These are phyloP conservation scores for Dasyornis broadbenti DNA, from an alignment of 2,113 vertebrate genomes.

Conservation along the genomic window DNA sequence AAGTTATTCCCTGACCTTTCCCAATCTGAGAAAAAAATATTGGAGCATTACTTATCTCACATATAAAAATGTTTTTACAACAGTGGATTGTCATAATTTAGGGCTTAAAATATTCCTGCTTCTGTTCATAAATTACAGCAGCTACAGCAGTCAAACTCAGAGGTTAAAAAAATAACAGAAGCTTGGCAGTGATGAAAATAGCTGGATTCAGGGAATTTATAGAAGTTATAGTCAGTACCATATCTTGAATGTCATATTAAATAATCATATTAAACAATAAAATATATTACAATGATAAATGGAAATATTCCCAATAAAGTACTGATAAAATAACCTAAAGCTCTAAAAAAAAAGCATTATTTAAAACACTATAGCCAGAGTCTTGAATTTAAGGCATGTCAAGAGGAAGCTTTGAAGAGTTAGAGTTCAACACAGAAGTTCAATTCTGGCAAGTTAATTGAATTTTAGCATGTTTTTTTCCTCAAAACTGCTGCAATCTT, in stretches of 20 bases:
- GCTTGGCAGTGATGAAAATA: background rate
- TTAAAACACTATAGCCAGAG: background rate
- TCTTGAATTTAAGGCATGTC: background rate
- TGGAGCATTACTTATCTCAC: background rate
- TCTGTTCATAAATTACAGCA: background rate
- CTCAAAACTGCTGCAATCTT: background rate
- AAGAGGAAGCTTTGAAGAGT: background rate
- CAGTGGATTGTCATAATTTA: background rate
- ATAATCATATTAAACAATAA: background rate
- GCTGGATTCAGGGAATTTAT: background rate
- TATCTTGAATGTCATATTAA: background rate
- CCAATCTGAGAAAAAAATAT: rapidly evolving
- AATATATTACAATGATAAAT: background rate
- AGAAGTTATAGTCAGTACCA: background rate
- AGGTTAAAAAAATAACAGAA: background rate
- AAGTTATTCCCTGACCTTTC: background rate
- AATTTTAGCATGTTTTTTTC: background rate
- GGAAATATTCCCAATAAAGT: background rate
- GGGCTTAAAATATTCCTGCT: background rate
- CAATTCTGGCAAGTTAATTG: background rate
- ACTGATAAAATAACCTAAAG: background rate
- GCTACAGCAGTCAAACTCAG: background rate
- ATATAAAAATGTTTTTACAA: background rate
- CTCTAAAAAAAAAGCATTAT: background rate
- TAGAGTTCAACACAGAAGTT: background rate